Base-by-base conservation (phyloP, 2,113 vertebrate species). In the Psittacara wagleri region DNA sequence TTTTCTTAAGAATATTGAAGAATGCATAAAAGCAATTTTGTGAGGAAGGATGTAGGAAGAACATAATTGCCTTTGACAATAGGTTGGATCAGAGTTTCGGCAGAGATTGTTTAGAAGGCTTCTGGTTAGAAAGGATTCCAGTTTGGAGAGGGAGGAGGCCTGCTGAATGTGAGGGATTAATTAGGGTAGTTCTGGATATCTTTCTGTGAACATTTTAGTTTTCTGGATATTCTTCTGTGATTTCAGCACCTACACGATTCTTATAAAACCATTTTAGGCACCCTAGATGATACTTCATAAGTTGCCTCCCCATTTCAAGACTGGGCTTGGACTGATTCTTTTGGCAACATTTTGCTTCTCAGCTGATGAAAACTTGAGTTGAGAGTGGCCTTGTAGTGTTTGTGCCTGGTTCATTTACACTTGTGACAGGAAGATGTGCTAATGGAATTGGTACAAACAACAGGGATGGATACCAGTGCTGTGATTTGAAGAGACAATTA, bases 131-230 rank as follows among this genome's bases (percentile, higher is more conserved):
- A 86, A 85, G 15, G 6, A 25, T 69, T 92, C 22, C 37, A 49
- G 9, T 80, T 85, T 49, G 18, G 18, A 80, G 33, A 51, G 18
- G 17, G 28, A 85, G 31, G 14, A 62, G 24, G 8, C 27, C 29
- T 57, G 27, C 12, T 75, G 74, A 48, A 2, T 24, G 4, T 48
- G 35, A 59, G 76, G 48, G 39, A 82, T 48, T 79, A 64, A 74
- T 54, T 52, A 16, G 9, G 3, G 3, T 5, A 2, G 1, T 2
- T 85, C 41, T 69, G 0, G 0, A 2, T 92, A 31, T 44, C 22
- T 72, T 92, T 76, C n/a, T 22, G 35, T 64, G 13, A 85, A 12
- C 85, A 24, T 64, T 83, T 64, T 85, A 20, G 11, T 57, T 92
- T 82, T 75, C n/a, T 82, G n/a, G 13, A 14, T 77, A 23, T 63